phyloP scores from a whole-genome alignment of 1,140 invertebrate genomes.

The Leptinotarsa lineolata region DNA sequence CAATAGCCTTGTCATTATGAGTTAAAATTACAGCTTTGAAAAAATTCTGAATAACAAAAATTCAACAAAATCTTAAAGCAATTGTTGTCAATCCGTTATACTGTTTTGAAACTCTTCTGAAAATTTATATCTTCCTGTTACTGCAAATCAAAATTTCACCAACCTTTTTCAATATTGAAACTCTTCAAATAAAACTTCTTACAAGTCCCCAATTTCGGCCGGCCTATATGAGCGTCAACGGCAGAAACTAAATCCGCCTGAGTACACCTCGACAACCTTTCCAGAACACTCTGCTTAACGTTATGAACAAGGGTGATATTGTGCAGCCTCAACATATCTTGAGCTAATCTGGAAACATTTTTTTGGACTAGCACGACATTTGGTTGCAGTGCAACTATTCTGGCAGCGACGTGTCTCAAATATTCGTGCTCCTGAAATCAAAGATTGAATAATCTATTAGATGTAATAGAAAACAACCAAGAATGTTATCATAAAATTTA shows the following conservation, averaged over 20 bases:
- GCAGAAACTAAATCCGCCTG: slow-evolving; percentile 87
- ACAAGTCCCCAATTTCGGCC: slow-evolving; percentile 84
- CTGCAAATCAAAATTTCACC: too few relatives aligned
- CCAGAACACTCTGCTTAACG: slow-evolving; percentile 84
- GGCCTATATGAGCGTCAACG: slow-evolving; percentile 84
- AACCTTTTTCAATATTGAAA: slow-evolving; percentile 60
- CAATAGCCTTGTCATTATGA: too few relatives aligned
- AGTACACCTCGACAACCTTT: slow-evolving; percentile 80
- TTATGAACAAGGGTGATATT: slow-evolving; percentile 87
- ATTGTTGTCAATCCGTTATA: too few relatives aligned
- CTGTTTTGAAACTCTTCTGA: too few relatives aligned
- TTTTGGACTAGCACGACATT: slow-evolving; percentile 89
- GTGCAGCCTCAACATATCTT: slow-evolving; percentile 79
- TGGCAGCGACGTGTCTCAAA: slow-evolving; percentile 82
- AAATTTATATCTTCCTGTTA: too few relatives aligned
- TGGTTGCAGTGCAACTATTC: slow-evolving; percentile 83
- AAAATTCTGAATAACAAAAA: too few relatives aligned
- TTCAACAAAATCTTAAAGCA: too few relatives aligned
- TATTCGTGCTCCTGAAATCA: slow-evolving; percentile 82
- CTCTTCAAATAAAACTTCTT: slow-evolving; percentile 82
- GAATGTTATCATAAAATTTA: too few relatives aligned
- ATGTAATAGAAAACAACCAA: too few relatives aligned
- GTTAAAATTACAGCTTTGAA: too few relatives aligned
- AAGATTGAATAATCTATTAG: neutral
- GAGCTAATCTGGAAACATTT: slow-evolving; percentile 85